Base-by-base conservation (phyloP, 2,113 vertebrate genomes). In the Elgaria multicarinata region DNA sequence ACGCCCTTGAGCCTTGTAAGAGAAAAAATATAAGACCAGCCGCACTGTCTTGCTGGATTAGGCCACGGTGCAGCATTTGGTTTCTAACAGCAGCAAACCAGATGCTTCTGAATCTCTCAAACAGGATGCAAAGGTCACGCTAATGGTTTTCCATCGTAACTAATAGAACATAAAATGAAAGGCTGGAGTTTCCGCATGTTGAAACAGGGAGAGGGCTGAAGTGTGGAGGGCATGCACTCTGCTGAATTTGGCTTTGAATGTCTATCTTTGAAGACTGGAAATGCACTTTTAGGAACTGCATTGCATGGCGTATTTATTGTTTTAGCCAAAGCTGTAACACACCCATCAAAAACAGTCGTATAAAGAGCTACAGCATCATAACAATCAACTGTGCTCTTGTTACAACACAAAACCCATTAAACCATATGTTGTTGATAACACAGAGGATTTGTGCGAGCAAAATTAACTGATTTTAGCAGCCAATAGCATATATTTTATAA, bases 41-140 rank as follows among this genome's bases (percentile, higher is more conserved):
- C 7, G 6, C 39, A 42, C 20, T 31, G 42, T 14, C 58, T 76
- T 50, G 31, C 22, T 7, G 16, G 55, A 62, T 69, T 14, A 72
- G 67, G 44, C 81, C 46, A 53, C 62, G 28, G 22, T 36, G 26
- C 33, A 67, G n/a, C 58, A 66, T 84, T 53, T 42, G 26, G 74
- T 36, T 89, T 83, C 71, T 42, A 82, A 72, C 79, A 77, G 72
- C 33, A 89, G 31, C 80, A 83, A 76, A 75, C 71, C 42, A 83
- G 81, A 89, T 75, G 42, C 42, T 76, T 77, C 72, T 64, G 31
- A 66, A 89, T 50, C 33, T 50, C 36, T 14, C 12, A 66, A 33
- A 76, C 55, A 66, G 87, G 87, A 46, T 64, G 53, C 31, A 76
- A 64, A 83, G 44, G 53, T 74, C 79, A 75, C 5, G 31, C 44